A percentile compares a stretch with the other conserved stretches of the same genome.
Evolutionary conservation across 1,140 invertebrate genomes (phyloP).

Genomic region (Aphaenogaster rudis): DNA sequence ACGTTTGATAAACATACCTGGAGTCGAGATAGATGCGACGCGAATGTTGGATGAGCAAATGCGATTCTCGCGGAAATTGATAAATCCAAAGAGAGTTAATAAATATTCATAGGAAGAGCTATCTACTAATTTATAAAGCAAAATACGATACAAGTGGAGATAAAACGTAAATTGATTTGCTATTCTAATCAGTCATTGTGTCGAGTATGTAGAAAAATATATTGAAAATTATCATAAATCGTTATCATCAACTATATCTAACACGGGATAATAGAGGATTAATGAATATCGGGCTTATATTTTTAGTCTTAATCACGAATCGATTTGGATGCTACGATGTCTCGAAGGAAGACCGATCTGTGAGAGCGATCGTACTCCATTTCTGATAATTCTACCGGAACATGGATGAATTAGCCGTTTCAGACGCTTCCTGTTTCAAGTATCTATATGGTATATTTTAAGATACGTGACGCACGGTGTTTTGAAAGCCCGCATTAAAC

Average conservation of each 20-base stretch:
- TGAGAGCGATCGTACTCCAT: background rate
- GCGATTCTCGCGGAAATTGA: background rate
- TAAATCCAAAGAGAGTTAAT: background rate
- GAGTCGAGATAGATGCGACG: background rate
- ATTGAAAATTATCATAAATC: background rate
- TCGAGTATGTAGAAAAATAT: background rate
- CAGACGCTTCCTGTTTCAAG: constrained; percentile 27
- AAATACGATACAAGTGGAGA: background rate
- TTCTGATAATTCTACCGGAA: constrained; percentile 29
- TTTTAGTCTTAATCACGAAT: constrained; percentile 6
- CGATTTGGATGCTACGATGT: background rate
- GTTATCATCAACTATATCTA: background rate
- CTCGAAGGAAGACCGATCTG: background rate
- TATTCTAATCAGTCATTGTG: background rate
- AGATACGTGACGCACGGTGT: constrained; percentile 43
- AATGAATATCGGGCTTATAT: background rate
- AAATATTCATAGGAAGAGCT: background rate
- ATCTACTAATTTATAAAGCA: background rate
- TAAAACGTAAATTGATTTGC: background rate
- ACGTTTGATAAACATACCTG: constrained; percentile 27
- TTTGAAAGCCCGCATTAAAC: constrained; percentile 52
- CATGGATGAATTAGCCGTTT: constrained; percentile 18
- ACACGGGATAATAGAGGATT: background rate
- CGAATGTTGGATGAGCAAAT: background rate
- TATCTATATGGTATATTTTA: constrained; percentile 44